phyloP scores from a whole-genome alignment of 1,140 invertebrate species.

The Arctopsyche grandis region DNA sequence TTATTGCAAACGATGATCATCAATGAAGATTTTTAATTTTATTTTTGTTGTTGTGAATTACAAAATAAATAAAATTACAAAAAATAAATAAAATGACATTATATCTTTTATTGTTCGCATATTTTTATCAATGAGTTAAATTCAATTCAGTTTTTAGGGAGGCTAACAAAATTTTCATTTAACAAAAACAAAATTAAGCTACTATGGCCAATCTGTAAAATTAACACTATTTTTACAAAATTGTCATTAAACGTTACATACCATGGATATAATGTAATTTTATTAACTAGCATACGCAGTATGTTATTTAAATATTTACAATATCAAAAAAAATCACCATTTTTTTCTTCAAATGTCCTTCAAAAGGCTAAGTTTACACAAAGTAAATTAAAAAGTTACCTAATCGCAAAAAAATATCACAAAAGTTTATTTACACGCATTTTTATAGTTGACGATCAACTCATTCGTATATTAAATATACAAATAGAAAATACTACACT shows the following conservation, averaged over 20 bases:
- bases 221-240: neutral
- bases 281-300: neutral
- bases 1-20: no score
- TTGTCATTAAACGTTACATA: neutral
- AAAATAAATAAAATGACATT: no score
- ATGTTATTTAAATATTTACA: neutral
- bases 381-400: constrained; percentile 14
- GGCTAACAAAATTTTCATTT: no score
- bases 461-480: neutral
- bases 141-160: no score
- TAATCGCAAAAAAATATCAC: constrained; percentile 42
- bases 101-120: no score
- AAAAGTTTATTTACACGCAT: constrained; percentile 46
- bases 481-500: neutral
- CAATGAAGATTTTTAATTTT: no score
- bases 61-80: no score
- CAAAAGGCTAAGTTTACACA: constrained; percentile 11
- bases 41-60: no score
- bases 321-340: neutral
- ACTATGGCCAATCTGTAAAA: constrained; percentile 3
- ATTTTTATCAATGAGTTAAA: no score
- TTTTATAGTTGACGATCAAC: constrained; percentile 47
- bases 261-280: neutral
- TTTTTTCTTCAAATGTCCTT: constrained; percentile 2
- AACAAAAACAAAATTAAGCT: neutral